Conservation (phyloP, 2,888 invertebrate genomes). For the Aphidoletes aphidimyza region DNA sequence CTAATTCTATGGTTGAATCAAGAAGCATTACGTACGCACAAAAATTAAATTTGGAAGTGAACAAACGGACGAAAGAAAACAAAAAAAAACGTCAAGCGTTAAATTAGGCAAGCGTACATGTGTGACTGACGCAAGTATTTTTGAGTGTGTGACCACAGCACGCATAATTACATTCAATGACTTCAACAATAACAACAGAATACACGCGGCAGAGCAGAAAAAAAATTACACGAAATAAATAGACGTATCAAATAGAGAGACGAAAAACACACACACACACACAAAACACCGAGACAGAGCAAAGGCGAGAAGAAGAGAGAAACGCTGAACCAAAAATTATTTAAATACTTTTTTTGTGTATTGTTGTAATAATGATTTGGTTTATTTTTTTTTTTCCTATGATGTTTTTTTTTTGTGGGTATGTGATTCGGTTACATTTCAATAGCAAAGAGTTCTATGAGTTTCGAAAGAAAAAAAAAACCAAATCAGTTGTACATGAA, state of each 20-base stretch:
- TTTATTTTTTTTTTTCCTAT: conserved; percentile 8
- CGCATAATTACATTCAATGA: conserved; percentile 48
- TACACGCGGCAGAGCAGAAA: conserved; percentile 42
- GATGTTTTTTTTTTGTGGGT: not conserved
- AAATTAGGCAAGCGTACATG: conserved; percentile 16
- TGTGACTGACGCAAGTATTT: not conserved
- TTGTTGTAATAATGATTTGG: conserved; percentile 53
- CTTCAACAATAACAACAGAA: conserved; percentile 32
- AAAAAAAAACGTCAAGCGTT: conserved; percentile 41
- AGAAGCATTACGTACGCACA: conserved; percentile 40
- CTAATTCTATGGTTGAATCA: conserved; percentile 8
- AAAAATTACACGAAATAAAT: conserved; percentile 36
- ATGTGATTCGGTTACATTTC: conserved; percentile 42
- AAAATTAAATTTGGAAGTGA: not conserved
- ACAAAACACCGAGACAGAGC: not conserved
- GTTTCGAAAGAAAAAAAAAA: not conserved
- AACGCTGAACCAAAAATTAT: conserved; percentile 16
- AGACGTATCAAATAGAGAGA: not conserved
- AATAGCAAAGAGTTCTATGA: conserved; percentile 9
- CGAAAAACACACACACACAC: not conserved
- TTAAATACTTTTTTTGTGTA: conserved; percentile 50
- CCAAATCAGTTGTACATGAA: conserved; percentile 37
- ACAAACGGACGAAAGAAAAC: not conserved
- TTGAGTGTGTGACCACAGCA: conserved; percentile 50
- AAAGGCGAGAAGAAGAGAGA: not conserved